Percentiles rank a stretch among this genome's conserved stretches.
Conservation (phyloP, 2,888 invertebrate species). For the Perizoma flavofasciatum region DNA sequence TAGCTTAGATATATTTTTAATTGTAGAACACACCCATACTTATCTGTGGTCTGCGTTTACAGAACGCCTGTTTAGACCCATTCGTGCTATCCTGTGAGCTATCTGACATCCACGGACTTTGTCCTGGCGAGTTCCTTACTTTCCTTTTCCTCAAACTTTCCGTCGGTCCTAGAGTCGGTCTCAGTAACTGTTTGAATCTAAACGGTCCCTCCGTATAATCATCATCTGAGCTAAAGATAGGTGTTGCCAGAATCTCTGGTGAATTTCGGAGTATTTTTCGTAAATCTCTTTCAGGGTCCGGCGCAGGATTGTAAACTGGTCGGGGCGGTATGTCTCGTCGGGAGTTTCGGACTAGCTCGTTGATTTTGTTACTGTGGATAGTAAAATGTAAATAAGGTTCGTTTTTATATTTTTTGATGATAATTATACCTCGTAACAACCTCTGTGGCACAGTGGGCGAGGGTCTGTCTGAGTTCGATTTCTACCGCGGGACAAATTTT, state of each 20-base stretch:
- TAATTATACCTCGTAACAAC: too few species aligned
- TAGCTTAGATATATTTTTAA: constrained; percentile 31
- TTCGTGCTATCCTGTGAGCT: constrained; percentile 76
- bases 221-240: constrained; percentile 74
- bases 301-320: constrained; percentile 60
- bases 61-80: constrained; percentile 64
- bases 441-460: too few species aligned
- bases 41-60: constrained; percentile 76
- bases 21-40: constrained; percentile 79
- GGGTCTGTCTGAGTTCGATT: too few species aligned
- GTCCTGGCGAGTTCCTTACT: constrained; percentile 73
- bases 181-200: constrained; percentile 86
- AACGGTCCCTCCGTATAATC: constrained; percentile 87
- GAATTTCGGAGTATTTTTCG: constrained; percentile 77
- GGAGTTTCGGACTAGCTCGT: constrained; percentile 72
- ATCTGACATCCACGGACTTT: constrained; percentile 78
- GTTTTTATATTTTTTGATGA: too few species aligned
- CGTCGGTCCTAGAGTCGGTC: constrained; percentile 87
- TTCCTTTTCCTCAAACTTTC: constrained; percentile 87
- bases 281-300: constrained; percentile 76
- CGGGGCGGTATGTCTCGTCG: constrained; percentile 59
- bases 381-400: neutral
- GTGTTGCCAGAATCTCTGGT: constrained; percentile 76
- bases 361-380: constrained; percentile 75
- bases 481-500: too few species aligned